Conservation (phyloP, 1,140 invertebrate genomes). For the Micrasema minimum region DNA sequence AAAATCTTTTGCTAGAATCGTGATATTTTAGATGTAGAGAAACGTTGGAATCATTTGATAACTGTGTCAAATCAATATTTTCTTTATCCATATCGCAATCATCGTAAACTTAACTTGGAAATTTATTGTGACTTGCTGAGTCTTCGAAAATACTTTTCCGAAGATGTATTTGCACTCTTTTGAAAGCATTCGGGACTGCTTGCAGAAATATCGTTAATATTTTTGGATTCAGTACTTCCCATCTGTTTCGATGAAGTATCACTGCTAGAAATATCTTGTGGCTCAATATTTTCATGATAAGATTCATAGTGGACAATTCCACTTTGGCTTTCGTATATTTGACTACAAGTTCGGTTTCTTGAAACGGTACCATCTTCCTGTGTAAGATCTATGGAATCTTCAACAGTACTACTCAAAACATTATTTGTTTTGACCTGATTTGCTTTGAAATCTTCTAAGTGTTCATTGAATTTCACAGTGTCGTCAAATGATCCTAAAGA, state of each 20-base stretch:
- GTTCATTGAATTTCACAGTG: background rate
- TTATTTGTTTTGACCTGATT: background rate
- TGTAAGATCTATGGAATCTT: constrained; percentile 32
- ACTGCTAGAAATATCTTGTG: constrained; percentile 3
- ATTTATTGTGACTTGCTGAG: background rate
- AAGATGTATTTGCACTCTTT: constrained; percentile 1
- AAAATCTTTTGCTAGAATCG: background rate
- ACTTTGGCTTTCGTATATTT: constrained; percentile 41
- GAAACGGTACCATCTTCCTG: constrained; percentile 20
- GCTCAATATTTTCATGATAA: constrained; percentile 41
- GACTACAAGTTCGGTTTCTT: constrained; percentile 23
- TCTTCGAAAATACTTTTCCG: constrained; percentile 27
- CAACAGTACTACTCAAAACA: background rate
- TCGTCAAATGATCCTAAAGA: constrained; percentile 22
- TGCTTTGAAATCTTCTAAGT: constrained; percentile 23
- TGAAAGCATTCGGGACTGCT: background rate
- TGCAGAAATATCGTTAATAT: background rate
- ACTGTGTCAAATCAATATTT: constrained; percentile 40
- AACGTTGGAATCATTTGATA: constrained; percentile 13
- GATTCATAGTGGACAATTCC: constrained; percentile 54
- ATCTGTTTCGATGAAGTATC: background rate
- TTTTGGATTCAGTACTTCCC: background rate
- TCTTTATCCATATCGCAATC: constrained; percentile 17
- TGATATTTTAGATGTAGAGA: background rate
- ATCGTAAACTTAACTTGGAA: constrained; percentile 1